Evolutionary conservation across 2,797 vertebrate genomes (phyloP), one percentile per base, ranked within the genome.

Genomic region (Acestrorhynchus altus): DNA sequence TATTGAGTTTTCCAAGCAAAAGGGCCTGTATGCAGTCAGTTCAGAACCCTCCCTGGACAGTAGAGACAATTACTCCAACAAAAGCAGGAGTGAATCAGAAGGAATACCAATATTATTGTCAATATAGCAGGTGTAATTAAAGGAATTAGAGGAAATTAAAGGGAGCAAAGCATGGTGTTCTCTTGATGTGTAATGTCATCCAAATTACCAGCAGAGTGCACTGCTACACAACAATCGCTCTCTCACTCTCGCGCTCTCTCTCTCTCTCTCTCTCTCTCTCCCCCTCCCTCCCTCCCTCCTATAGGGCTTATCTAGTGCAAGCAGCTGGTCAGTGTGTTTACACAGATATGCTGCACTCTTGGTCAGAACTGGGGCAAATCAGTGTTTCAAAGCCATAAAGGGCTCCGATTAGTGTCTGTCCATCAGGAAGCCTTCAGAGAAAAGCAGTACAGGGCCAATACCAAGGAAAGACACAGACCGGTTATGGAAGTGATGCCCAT

Each of bases 301-400:
- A 22, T 35, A 46, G 31, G 8, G 49, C 77, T 73, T 79, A 79
- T 79, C 77, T 79, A 44, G n/a, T 47, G 44, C 65, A 6, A 28
- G 63, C 77, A 79, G 71, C 77, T 51, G 63, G 77, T 73, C 70
- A 74, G 56, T 74, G 54, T 68, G 35, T 74, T 61, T 68, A 42
- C 65, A 68, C 51, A 44, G 40, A 60, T 60, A 51, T 63, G 71
- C 28, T 22, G 57, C 52, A 26, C 52, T 59, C 40, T 44, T 68
- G 49, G 61, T 74, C 59, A 42, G 54, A 8, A 39, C 70, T 60
- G 64, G 49, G 46, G 31, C 46, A 49, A 74, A 68, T 67, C 42
- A 67, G 54, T 2, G 61, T 28, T 67, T 67, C 20, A 49, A 56
- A 51, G 22, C 70, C 26, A 13, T 40, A 67, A 73, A 57, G 28